These are phyloP conservation scores for Drosophila novamexicana DNA, from an alignment of 1,140 invertebrate genomes.

Conservation along the genomic window DNA sequence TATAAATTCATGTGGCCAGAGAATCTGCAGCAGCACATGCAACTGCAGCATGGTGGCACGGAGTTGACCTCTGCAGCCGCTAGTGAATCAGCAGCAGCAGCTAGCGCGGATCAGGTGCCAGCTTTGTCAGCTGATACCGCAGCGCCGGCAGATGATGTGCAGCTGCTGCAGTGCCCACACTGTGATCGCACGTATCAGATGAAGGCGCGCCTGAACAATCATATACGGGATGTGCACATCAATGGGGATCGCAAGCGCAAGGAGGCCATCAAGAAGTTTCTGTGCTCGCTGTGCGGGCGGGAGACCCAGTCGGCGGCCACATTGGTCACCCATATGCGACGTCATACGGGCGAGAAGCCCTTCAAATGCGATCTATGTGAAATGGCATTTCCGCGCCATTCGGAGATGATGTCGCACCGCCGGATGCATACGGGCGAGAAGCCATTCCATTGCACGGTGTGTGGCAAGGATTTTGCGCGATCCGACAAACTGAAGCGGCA, in stretches of 20 bases:
- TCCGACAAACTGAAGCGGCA: constrained; percentile 71
- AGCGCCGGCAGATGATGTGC: constrained; percentile 28
- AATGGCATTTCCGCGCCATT: constrained; percentile 70
- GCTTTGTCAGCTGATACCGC: constrained; percentile 49
- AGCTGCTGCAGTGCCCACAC: constrained; percentile 82
- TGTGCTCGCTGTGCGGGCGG: constrained; percentile 86
- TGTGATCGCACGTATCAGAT: constrained; percentile 73
- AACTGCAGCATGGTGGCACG: constrained; percentile 76
- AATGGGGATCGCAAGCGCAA: constrained; percentile 75
- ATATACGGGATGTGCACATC: constrained; percentile 69
- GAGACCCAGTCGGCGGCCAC: constrained; percentile 86
- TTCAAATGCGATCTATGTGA: constrained; percentile 76
- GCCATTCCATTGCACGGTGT: constrained; percentile 70
- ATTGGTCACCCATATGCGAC: constrained; percentile 86
- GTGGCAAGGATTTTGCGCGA: constrained; percentile 72
- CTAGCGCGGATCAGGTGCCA: constrained; percentile 50
- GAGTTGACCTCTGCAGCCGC: background rate
- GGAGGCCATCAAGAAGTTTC: constrained; percentile 68
- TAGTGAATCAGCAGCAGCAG: background rate
- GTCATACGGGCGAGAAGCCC: constrained; percentile 77
- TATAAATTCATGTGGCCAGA: constrained; percentile 85
- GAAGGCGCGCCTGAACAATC: constrained; percentile 70
- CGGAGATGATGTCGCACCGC: constrained; percentile 66
- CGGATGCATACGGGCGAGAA: constrained; percentile 72
- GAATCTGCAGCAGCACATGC: constrained; percentile 84